These are phyloP conservation scores for Bradypodion ventrale DNA, from an alignment of 2,797 vertebrate genomes.

Conservation along the genomic window DNA sequence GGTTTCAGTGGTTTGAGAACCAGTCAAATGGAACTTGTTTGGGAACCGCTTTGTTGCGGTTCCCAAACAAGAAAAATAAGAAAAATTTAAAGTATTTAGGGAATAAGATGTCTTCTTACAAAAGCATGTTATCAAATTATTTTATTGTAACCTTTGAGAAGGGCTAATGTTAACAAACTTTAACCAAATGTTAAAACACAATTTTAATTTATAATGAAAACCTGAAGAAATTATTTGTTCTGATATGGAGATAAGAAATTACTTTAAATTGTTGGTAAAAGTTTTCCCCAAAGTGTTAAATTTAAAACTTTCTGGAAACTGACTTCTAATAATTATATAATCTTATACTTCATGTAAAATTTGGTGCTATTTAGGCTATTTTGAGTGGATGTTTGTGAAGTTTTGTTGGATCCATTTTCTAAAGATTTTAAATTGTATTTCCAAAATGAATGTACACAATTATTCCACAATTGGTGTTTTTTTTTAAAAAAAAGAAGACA, in stretches of 20 bases:
- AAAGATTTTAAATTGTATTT: slow-evolving; percentile 5
- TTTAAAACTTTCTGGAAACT: neutral
- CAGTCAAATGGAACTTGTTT: neutral
- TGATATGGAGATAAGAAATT: neutral
- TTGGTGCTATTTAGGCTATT: slow-evolving; percentile 54
- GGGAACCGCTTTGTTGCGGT: neutral
- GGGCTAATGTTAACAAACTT: neutral
- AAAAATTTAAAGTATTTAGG: neutral
- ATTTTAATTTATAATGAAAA: neutral
- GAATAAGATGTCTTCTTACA: neutral
- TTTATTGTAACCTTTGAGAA: neutral
- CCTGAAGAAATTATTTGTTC: neutral
- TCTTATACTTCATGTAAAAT: neutral
- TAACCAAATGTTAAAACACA: slow-evolving; percentile 1
- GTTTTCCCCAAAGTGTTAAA: neutral
- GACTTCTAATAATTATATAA: neutral
- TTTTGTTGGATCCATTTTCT: neutral
- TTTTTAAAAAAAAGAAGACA: slow-evolving; percentile 25
- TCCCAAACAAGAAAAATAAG: no score
- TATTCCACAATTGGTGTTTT: slow-evolving; percentile 1
- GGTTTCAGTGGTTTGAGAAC: neutral
- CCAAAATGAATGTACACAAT: neutral
- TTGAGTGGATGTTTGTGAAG: neutral
- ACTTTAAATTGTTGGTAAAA: neutral
- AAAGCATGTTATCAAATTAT: neutral